Conservation (phyloP, 2,113 vertebrate genomes). For the Pygoscelis antarcticus region DNA sequence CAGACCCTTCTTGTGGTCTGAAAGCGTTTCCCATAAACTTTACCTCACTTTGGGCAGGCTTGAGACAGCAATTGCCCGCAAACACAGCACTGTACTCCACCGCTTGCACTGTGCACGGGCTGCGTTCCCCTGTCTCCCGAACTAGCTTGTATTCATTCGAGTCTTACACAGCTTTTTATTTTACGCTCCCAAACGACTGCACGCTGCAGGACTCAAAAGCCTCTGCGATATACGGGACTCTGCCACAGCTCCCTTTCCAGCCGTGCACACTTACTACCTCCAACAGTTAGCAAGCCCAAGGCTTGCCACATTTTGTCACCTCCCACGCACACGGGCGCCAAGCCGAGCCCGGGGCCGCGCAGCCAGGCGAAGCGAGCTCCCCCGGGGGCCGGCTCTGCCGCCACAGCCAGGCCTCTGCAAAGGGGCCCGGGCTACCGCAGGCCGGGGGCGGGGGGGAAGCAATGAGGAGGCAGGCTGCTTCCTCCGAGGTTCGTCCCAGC, state of each 20-base stretch:
- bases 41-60: not conserved
- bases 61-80: not conserved
- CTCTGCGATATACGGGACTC: fast-evolving
- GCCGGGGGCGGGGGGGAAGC: not conserved
- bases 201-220: fast-evolving
- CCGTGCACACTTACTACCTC: not conserved
- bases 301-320: not conserved
- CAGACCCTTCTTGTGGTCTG: not conserved
- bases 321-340: not conserved
- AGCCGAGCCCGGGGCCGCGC: not conserved
- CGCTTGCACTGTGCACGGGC: fast-evolving
- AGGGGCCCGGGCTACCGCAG: not conserved
- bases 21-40: not conserved
- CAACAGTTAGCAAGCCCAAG: not conserved
- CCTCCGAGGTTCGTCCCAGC: not conserved
- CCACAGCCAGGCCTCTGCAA: not conserved
- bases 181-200: not conserved
- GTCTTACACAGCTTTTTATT: not conserved
- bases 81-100: fast-evolving
- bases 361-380: not conserved
- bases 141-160: fast-evolving
- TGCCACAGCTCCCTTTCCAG: fast-evolving
- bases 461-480: not conserved
- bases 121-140: fast-evolving
- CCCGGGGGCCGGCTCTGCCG: not conserved